Conservation (phyloP, 2,797 vertebrate species). For the Geotrypetes seraphini region DNA sequence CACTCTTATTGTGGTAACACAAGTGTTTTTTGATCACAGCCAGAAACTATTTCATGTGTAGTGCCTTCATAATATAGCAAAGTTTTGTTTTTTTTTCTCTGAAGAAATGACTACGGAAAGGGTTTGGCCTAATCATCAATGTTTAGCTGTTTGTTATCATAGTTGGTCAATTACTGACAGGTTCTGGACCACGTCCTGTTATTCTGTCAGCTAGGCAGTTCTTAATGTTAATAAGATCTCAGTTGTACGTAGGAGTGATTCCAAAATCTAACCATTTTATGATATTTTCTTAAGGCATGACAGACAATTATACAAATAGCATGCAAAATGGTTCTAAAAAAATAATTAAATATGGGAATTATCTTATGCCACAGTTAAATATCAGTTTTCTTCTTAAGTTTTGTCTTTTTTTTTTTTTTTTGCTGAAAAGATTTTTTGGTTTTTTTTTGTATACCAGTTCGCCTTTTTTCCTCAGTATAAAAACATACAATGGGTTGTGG, state of each 20-base stretch:
- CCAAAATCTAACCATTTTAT: conserved; percentile 53
- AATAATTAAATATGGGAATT: conserved; percentile 52
- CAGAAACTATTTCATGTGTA: conserved; percentile 82
- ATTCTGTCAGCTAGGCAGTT: conserved; percentile 49
- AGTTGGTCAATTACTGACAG: conserved; percentile 75
- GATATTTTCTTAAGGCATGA: conserved; percentile 81
- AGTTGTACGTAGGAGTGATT: conserved; percentile 64
- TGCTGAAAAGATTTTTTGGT: conserved; percentile 74
- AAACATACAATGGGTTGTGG: conserved; percentile 69
- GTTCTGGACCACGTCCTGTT: conserved; percentile 58
- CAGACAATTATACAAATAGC: conserved; percentile 84
- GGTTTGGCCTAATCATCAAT: conserved; percentile 62
- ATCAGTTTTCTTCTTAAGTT: conserved; percentile 40
- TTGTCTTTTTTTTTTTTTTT: conserved; percentile 72
- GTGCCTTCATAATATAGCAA: conserved; percentile 90
- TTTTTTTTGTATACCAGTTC: conserved; percentile 88
- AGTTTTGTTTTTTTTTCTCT: conserved; percentile 76
- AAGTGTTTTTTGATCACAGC: conserved; percentile 72
- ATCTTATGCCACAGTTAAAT: conserved; percentile 66
- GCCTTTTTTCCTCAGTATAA: conserved; percentile 76
- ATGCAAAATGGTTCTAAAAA: conserved; percentile 80
- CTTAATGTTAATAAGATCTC: conserved; percentile 55
- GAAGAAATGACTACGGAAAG: conserved; percentile 66
- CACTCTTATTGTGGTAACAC: conserved; percentile 62
- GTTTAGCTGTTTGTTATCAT: conserved; percentile 73